A percentile compares a stretch with the other conserved stretches of the same genome.
phyloP scores from a whole-genome alignment of 2,888 invertebrate genomes.

The Mesochorus sp. region DNA sequence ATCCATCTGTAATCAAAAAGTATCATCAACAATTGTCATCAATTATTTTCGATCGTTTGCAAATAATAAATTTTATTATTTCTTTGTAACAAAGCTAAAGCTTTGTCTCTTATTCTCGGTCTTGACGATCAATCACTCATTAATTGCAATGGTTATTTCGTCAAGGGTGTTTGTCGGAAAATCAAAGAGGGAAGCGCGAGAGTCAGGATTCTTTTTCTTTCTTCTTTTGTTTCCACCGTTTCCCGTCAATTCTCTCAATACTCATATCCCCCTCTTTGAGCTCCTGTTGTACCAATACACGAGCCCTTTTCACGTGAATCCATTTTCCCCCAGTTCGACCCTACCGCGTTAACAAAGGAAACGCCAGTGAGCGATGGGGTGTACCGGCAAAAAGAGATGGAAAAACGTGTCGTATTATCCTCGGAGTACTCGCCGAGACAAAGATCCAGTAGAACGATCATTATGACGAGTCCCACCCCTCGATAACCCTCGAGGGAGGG shows the following conservation, averaged over 20 bases:
- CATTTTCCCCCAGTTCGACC: constrained; percentile 28
- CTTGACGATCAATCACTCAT: constrained; percentile 15
- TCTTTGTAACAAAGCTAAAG: background rate
- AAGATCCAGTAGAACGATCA: constrained; percentile 20
- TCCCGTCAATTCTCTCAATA: no score
- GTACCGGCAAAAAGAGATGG: constrained; percentile 19
- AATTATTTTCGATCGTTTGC: background rate
- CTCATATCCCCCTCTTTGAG: no score
- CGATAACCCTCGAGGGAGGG: background rate
- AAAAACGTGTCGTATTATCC: constrained; percentile 39
- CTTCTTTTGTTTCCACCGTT: constrained; percentile 14
- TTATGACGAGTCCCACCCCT: background rate
- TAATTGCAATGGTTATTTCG: constrained; percentile 34
- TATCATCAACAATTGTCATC: background rate
- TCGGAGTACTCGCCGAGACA: constrained; percentile 15
- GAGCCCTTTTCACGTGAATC: no score
- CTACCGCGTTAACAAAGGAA: constrained; percentile 59
- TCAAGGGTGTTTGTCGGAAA: constrained; percentile 27
- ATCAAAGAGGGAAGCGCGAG: background rate
- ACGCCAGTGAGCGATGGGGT: constrained; percentile 1
- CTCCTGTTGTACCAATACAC: no score
- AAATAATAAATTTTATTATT: background rate
- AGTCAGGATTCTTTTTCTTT: background rate
- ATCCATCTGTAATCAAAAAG: no score
- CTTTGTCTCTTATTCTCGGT: constrained; percentile 26